Conservation (phyloP, 2,888 invertebrate genomes). For the Exocentrus adspersus region DNA sequence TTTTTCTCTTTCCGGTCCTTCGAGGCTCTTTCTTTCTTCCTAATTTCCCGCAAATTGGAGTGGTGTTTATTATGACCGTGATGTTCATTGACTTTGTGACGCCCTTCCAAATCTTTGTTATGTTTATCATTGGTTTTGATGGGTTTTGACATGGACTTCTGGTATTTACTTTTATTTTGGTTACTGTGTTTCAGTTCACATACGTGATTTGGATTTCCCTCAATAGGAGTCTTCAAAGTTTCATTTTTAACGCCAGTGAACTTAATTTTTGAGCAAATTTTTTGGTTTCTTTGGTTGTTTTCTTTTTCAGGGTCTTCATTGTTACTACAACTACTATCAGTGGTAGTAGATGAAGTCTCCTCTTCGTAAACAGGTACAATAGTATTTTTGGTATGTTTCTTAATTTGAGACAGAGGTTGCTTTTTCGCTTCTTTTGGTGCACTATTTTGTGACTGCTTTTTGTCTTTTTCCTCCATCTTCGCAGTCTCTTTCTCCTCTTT, state of each 20-base stretch:
- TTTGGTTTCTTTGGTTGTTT: slow-evolving; percentile 48
- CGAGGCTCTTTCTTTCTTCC: slow-evolving; percentile 44
- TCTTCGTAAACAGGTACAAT: slow-evolving; percentile 66
- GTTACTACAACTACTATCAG: slow-evolving; percentile 71
- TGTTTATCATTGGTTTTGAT: slow-evolving; percentile 37
- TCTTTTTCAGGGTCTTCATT: slow-evolving; percentile 50
- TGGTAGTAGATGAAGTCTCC: slow-evolving; percentile 77
- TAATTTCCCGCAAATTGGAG: slow-evolving; percentile 34
- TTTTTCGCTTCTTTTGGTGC: slow-evolving; percentile 47
- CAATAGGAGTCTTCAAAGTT: slow-evolving; percentile 27
- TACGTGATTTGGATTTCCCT: slow-evolving; percentile 33
- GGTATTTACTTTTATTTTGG: slow-evolving; percentile 33
- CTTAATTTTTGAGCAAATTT: slow-evolving; percentile 47
- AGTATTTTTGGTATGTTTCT: slow-evolving; percentile 49
- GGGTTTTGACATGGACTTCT: slow-evolving; percentile 30
- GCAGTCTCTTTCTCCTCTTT: slow-evolving; percentile 40
- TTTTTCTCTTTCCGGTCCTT: slow-evolving; percentile 56
- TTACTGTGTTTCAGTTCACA: slow-evolving; percentile 38
- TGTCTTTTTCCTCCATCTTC: slow-evolving; percentile 43
- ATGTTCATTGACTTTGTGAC: slow-evolving; percentile 28
- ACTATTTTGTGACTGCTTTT: slow-evolving; percentile 34
- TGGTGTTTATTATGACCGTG: slow-evolving; percentile 37
- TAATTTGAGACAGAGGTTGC: slow-evolving; percentile 45
- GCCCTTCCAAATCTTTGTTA: slow-evolving; percentile 32
- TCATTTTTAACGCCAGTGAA: slow-evolving; percentile 29